Evolutionary conservation across 2,113 vertebrate genomes (phyloP), one percentile per base, ranked within the genome.

Genomic region (Gymnarchus niloticus): DNA sequence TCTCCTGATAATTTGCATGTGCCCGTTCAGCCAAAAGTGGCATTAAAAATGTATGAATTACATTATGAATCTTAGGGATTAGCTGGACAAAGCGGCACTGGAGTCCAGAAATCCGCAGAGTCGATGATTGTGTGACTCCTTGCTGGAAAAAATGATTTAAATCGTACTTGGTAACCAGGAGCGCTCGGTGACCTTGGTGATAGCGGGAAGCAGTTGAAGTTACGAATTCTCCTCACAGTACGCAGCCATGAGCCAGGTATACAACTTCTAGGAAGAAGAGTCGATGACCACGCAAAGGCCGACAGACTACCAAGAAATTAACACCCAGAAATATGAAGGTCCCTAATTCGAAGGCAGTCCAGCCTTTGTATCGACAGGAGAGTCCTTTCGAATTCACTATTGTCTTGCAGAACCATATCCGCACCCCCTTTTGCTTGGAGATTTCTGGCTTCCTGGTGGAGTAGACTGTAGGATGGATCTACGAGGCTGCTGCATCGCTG

Each of bases 101-200:
- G 82, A 86, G 83, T 87, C 86, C 77, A 78, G n/a, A 48, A 82
- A 87, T 84, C 86, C 77, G 51, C 77, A 78, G 59, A 41, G 77
- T 83, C 85, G 85, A 87, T 88, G 88, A 90, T 86, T 59, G 69
- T 21, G 57, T 83, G 86, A 87, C 84, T 84, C 76, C 56, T 87
- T 57, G 57, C 83, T 85, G 61, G 6, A 84, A 69, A 49, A 41
- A 21, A 54, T 41, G 59, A 77, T 59, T 82, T 87, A 78, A 46
- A 48, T 57, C 54, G 85, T 83, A 9, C 33, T 65, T 21, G 19
- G 56, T 85, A 86, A 80, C 85, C 59, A 86, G 33, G 1, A 49
- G 56, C 56, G 46, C 44, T 61, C 33, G 61, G 41, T 61, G 9
- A 25, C 21, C 56, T 84, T 6, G 10, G n/a, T 59, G 56, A 25